A percentile compares a stretch with the other conserved stretches of the same genome.
phyloP scores from a whole-genome alignment of 2,888 invertebrate species.

The Bugulina stolonifera region DNA sequence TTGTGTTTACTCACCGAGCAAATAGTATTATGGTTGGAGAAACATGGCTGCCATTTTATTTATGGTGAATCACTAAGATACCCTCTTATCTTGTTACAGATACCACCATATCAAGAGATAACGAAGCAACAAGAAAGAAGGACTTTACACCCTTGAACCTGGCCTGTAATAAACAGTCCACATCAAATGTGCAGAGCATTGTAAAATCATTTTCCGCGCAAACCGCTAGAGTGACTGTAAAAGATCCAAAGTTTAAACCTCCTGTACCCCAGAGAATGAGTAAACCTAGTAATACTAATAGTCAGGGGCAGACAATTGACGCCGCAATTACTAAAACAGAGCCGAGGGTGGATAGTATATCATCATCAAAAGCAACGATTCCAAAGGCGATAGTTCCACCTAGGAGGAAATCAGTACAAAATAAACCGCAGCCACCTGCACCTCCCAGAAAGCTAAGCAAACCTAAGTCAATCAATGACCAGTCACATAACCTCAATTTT shows the following conservation, averaged over 20 bases:
- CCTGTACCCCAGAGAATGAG: background rate
- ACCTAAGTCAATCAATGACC: background rate
- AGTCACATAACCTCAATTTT: background rate
- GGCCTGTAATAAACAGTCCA: background rate
- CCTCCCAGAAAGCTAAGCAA: background rate
- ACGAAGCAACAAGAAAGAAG: background rate
- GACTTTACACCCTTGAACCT: background rate
- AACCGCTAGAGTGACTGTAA: background rate
- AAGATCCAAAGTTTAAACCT: background rate
- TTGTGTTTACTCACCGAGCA: no score
- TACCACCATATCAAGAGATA: no score
- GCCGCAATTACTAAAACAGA: no score
- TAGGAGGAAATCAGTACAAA: background rate
- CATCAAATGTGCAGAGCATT: background rate
- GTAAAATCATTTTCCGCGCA: background rate
- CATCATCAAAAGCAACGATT: background rate
- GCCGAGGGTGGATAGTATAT: background rate
- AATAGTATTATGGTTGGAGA: no score
- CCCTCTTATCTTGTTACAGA: no score
- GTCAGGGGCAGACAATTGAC: background rate
- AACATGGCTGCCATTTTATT: no score
- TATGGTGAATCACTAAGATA: no score
- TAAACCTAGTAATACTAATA: background rate
- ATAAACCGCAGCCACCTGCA: background rate
- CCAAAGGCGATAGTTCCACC: background rate